Percentiles rank a stretch among this genome's conserved stretches.
Conservation (phyloP, 2,888 invertebrate species). For the Dasypogon diadema region DNA sequence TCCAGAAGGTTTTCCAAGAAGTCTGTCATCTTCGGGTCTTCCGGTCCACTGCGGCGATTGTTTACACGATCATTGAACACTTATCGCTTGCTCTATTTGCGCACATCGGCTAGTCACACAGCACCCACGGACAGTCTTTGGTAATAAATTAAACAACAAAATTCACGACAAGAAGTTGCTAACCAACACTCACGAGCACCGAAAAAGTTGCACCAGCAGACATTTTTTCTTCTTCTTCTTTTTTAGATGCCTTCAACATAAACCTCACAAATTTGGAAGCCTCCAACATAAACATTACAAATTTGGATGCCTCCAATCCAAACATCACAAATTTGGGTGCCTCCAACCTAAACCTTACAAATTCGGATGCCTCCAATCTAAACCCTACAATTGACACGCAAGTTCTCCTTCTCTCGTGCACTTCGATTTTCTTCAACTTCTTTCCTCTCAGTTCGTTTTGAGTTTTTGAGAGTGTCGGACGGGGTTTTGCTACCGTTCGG, state of each 20-base stretch:
- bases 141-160: constrained; percentile 7
- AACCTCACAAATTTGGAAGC: no score
- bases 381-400: no score
- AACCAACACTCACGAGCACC: constrained; percentile 33
- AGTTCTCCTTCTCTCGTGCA: no score
- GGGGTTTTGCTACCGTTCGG: not conserved
- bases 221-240: constrained; percentile 54
- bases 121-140: no score
- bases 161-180: constrained; percentile 25
- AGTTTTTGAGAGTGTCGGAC: not conserved
- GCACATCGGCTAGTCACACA: not conserved
- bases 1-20: constrained; percentile 64
- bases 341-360: no score
- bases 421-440: no score
- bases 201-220: constrained; percentile 51
- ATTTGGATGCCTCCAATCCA: no score
- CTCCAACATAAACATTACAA: no score
- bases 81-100: constrained; percentile 26
- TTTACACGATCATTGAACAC: constrained; percentile 23
- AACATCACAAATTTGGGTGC: no score
- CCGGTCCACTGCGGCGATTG: constrained; percentile 37
- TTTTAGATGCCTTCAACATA: no score
- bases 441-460: no score
- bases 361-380: no score
- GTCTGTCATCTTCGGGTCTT: constrained; percentile 62